Base-by-base conservation (phyloP, 1,140 invertebrate species). In the Sitophilus oryzae region DNA sequence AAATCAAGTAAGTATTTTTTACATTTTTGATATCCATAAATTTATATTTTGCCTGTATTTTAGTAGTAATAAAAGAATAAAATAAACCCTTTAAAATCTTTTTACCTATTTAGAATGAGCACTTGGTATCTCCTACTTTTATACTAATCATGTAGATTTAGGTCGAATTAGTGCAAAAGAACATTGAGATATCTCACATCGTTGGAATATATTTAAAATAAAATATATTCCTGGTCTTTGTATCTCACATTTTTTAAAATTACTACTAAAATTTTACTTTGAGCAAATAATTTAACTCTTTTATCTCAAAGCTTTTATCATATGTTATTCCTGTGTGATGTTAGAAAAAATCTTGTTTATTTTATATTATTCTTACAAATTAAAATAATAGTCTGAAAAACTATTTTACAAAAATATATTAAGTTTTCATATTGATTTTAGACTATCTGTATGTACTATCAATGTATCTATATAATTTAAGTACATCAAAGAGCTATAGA, bases 391-490 rank as follows among this genome's bases (percentile, higher is more conserved):
- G 5, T 11, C 11, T 30, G 5, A 30, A 30, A 5, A 30, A 30
- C 25, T 30, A 11, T 6, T 11, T 30, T 30, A 11, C 5, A 30
- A 30, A 30, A 6, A 11, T 11, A 5, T 6, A 30, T 11, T 43
- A 10, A 52, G 9, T 14, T 30, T 16, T 22, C 22, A 36, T 25
- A 9, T 16, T 46, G 35, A 8, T 10, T 15, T 40, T 40, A 5
- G 14, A 14, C 5, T 20, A 15, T n/a, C n/a, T n/a, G n/a, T n/a
- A n/a, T n/a, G n/a, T n/a, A n/a, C n/a, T n/a, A n/a, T n/a, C 8
- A 77, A 99, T 99, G 97, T 89, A 93, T 85, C 77, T 99, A 40
- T 99, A 99, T 76, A 98, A 98, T 76, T 77, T 99, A 61, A 99
- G n/a, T 96, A 0, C 79, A 99, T 8, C 97, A 99, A 78, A 83